These are phyloP conservation scores for Scarus forsteni DNA, from an alignment of 2,797 vertebrate genomes.

Conservation along the genomic window DNA sequence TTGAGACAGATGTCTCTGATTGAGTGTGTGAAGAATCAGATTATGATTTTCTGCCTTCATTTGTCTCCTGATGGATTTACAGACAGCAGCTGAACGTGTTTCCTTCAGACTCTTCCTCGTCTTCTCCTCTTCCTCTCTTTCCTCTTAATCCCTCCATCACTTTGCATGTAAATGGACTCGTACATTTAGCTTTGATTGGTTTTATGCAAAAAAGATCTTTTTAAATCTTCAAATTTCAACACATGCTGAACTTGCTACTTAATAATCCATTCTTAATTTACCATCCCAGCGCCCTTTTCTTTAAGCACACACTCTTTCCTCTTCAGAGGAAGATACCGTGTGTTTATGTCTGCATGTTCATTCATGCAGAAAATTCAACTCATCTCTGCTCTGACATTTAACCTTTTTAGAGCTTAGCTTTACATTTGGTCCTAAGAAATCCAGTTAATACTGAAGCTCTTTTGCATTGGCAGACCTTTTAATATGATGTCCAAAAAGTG, in stretches of 20 bases:
- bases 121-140: neutral
- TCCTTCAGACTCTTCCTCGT: neutral
- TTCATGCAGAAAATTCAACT: slow-evolving; percentile 54
- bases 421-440: slow-evolving; percentile 40
- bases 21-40: neutral
- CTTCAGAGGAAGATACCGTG: neutral
- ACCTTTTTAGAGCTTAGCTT: slow-evolving; percentile 37
- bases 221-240: neutral
- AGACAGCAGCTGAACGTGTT: slow-evolving; percentile 17
- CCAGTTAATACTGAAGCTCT: slow-evolving; percentile 50
- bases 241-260: neutral
- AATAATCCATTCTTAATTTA: slow-evolving; percentile 47
- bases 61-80: neutral
- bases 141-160: neutral
- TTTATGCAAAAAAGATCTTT: slow-evolving; percentile 18
- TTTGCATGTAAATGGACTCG: neutral
- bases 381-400: slow-evolving; percentile 34
- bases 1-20: neutral
- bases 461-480: slow-evolving; percentile 22
- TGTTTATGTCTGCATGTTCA: slow-evolving; percentile 30
- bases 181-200: slow-evolving; percentile 1
- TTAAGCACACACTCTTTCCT: neutral
- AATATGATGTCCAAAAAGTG: no score
- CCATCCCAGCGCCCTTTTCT: slow-evolving; percentile 7
- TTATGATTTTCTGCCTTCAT: slow-evolving; percentile 7